A percentile compares a stretch with the other conserved stretches of the same genome.
Evolutionary conservation across 2,113 vertebrate species (phyloP).

Genomic region (Oxyura jamaicensis): DNA sequence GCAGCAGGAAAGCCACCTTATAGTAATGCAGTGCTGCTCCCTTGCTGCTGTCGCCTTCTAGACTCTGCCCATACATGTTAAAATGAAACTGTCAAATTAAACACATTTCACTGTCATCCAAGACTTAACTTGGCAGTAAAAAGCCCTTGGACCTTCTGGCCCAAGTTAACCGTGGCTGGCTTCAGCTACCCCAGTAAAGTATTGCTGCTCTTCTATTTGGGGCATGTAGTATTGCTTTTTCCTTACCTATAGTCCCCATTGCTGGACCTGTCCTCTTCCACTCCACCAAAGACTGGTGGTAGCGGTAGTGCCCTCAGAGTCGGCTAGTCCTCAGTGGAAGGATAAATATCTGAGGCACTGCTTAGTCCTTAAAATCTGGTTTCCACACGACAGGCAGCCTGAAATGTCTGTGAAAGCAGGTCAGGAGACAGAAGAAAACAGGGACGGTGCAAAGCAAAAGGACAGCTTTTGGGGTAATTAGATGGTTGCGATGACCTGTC

Average conservation of each 20-base stretch:
- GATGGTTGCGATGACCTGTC: neutral
- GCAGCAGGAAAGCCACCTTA: neutral
- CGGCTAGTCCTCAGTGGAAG: neutral
- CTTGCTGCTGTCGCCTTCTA: constrained; percentile 27
- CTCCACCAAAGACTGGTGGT: neutral
- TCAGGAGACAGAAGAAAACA: neutral
- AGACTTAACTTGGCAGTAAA: constrained; percentile 63
- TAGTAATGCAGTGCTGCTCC: constrained; percentile 16
- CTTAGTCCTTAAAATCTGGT: constrained; percentile 30
- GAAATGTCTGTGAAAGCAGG: constrained; percentile 12
- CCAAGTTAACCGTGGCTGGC: constrained; percentile 55
- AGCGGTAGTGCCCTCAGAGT: neutral
- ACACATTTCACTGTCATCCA: constrained; percentile 62
- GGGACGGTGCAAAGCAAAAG: constrained; percentile 5
- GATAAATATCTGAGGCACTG: neutral
- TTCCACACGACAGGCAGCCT: neutral
- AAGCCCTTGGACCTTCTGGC: constrained; percentile 68
- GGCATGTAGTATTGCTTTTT: neutral
- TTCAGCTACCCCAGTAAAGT: constrained; percentile 16
- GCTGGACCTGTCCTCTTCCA: neutral
- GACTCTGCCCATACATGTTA: constrained; percentile 63
- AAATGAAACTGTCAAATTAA: constrained; percentile 70
- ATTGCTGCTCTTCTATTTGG: neutral
- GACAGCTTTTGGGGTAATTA: constrained; percentile 15
- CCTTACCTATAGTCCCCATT: accelerated